A percentile compares a stretch with the other conserved stretches of the same genome.
Conservation (phyloP, 2,113 vertebrate genomes). For the Pomatostomus ruficeps region DNA sequence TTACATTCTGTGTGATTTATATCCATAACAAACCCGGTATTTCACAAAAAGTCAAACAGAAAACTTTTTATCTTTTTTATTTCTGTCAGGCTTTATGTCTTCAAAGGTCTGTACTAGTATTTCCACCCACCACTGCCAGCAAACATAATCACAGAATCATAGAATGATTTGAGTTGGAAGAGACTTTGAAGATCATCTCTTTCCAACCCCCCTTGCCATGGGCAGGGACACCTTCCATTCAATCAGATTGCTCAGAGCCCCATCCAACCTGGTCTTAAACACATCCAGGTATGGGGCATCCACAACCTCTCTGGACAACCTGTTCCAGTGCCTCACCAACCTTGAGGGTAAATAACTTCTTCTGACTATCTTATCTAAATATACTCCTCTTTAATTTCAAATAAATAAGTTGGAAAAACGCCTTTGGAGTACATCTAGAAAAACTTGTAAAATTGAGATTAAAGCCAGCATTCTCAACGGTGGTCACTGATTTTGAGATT, state of each 20-base stretch:
- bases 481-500: background rate
- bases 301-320: background rate
- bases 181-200: background rate
- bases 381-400: background rate
- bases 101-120: background rate
- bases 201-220: background rate
- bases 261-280: background rate
- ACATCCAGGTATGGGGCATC: background rate
- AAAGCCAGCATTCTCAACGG: background rate
- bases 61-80: background rate
- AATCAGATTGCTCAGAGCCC: background rate
- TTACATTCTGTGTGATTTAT: background rate
- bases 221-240: background rate
- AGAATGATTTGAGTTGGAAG: background rate
- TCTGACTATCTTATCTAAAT: background rate
- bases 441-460: background rate
- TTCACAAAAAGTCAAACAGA: background rate
- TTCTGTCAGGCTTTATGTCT: background rate
- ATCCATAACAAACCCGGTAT: background rate
- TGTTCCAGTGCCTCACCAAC: background rate
- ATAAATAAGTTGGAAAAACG: background rate
- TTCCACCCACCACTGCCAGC: background rate
- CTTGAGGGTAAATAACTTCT: background rate
- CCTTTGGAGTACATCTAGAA: background rate
- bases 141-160: background rate